Conservation (phyloP, 2,797 vertebrate genomes). For the Peromyscus nudipes region DNA sequence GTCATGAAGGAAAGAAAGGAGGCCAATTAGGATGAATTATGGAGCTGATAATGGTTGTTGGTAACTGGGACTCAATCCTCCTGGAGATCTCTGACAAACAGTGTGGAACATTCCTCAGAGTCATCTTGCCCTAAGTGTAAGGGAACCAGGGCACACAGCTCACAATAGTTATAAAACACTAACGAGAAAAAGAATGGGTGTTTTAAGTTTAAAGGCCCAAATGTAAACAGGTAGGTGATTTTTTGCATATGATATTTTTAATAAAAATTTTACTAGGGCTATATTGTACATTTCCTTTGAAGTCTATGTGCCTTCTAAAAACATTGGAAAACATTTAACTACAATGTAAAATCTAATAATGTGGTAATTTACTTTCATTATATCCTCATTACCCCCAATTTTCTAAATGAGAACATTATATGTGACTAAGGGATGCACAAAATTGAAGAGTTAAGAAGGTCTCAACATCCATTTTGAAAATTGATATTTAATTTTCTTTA, state of each 20-base stretch:
- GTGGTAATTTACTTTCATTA: slow-evolving; percentile 58
- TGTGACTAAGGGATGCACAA: slow-evolving; percentile 29
- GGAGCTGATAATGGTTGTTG: not conserved
- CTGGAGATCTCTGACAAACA: not conserved
- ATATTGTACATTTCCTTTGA: slow-evolving; percentile 37
- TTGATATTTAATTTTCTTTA: not conserved
- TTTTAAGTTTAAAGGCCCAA: slow-evolving; percentile 12
- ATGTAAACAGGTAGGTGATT: not conserved
- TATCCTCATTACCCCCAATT: slow-evolving; percentile 48
- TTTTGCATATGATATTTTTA: slow-evolving; percentile 3
- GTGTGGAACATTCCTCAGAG: not conserved
- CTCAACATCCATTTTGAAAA: slow-evolving; percentile 55
- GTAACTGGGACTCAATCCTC: not conserved
- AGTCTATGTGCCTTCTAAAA: slow-evolving; percentile 58
- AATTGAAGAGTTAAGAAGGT: slow-evolving; percentile 52
- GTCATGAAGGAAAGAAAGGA: slow-evolving; percentile 10
- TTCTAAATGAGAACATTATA: slow-evolving; percentile 61
- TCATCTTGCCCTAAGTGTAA: not conserved
- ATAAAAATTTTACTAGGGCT: slow-evolving; percentile 41
- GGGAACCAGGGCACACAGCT: not conserved
- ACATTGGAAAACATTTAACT: slow-evolving; percentile 59
- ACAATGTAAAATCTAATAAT: slow-evolving; percentile 59
- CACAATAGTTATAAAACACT: not conserved
- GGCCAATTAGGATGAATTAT: not conserved
- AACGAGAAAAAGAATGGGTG: slow-evolving; percentile 16